Percentiles rank a stretch among this genome's conserved stretches.
These are phyloP conservation scores for Atractosteus spatula DNA, from an alignment of 2,113 vertebrate genomes.

Conservation along the genomic window DNA sequence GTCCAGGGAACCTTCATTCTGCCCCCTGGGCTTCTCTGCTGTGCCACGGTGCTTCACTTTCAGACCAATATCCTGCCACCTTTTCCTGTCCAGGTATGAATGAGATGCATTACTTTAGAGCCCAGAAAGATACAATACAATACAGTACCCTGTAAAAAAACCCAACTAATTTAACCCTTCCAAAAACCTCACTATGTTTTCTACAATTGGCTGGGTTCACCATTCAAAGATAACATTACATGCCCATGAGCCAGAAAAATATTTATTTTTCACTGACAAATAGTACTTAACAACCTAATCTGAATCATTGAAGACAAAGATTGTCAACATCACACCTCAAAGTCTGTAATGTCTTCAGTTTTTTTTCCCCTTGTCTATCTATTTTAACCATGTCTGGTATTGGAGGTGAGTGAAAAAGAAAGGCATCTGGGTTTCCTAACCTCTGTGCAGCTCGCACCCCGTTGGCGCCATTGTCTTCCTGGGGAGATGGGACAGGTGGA, in stretches of 20 bases:
- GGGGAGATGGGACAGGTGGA: conserved; percentile 23
- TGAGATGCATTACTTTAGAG: background rate
- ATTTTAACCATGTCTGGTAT: no score
- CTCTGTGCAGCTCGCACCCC: conserved; percentile 53
- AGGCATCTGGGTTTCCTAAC: conserved; percentile 26
- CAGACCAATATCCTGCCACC: conserved; percentile 31
- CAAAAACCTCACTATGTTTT: no score
- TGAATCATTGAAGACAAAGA: no score
- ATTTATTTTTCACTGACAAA: background rate
- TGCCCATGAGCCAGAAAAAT: background rate
- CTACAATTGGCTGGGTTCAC: background rate
- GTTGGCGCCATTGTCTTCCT: conserved; percentile 43
- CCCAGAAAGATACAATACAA: background rate
- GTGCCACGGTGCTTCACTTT: conserved; percentile 39
- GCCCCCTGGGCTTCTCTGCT: conserved; percentile 21
- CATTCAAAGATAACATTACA: background rate
- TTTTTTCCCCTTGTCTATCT: no score
- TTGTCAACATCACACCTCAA: no score
- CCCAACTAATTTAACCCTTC: background rate
- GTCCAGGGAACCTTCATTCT: conserved; percentile 31
- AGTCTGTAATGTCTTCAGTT: background rate
- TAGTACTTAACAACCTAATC: no score
- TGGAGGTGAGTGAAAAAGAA: no score
- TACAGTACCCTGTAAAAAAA: background rate
- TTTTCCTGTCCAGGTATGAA: conserved; percentile 32